Conservation (phyloP, 2,888 invertebrate species). For the Odontomyia ornata region DNA sequence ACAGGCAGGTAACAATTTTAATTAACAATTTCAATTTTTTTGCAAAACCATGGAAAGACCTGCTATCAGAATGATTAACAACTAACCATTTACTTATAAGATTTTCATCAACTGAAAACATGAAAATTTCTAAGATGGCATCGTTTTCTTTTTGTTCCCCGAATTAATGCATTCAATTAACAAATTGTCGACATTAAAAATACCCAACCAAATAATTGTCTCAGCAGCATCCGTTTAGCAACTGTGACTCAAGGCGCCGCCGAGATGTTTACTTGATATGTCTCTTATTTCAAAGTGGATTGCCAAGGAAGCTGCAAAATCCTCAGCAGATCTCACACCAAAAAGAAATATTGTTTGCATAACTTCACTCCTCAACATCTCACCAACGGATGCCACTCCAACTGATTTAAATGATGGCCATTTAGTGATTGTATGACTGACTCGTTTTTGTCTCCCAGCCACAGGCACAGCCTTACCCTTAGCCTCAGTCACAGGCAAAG, state of each 20-base stretch:
- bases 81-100: too few species aligned
- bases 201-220: background rate
- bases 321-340: background rate
- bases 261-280: slow-evolving; percentile 12
- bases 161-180: too few species aligned
- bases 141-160: too few species aligned
- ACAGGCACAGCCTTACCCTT: background rate
- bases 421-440: slow-evolving; percentile 23
- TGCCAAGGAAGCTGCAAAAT: background rate
- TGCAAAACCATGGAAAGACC: too few species aligned
- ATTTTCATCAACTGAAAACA: too few species aligned
- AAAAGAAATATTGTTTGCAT: slow-evolving; percentile 26
- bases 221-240: slow-evolving; percentile 9
- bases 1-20: too few species aligned
- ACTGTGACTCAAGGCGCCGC: slow-evolving; percentile 28
- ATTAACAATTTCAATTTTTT: too few species aligned
- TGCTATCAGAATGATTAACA: too few species aligned
- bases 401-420: slow-evolving; percentile 27
- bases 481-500: background rate
- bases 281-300: background rate
- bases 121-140: background rate
- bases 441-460: slow-evolving; percentile 31
- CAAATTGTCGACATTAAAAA: too few species aligned
- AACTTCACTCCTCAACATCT: slow-evolving; percentile 20
- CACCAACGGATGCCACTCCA: slow-evolving; percentile 15